Conservation (phyloP, 2,797 vertebrate genomes). For the Squalus acanthias region DNA sequence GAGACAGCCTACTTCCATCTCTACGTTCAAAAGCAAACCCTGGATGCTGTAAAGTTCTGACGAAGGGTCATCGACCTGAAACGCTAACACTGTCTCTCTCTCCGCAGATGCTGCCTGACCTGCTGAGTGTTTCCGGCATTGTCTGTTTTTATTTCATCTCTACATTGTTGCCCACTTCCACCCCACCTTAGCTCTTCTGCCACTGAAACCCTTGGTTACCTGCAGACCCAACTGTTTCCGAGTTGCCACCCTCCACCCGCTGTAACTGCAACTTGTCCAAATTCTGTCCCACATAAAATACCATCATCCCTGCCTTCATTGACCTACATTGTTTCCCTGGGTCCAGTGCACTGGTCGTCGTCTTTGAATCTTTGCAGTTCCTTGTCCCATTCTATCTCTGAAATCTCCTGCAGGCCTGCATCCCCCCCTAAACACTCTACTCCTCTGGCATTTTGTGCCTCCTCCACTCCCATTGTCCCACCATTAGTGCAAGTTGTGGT, state of each 20-base stretch:
- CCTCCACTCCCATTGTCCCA: neutral
- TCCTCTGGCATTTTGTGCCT: neutral
- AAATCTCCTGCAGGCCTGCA: neutral
- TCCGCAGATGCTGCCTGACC: neutral
- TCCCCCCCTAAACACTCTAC: neutral
- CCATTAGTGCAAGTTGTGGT: neutral
- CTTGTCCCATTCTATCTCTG: neutral
- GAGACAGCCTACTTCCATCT: neutral
- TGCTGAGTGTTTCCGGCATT: neutral
- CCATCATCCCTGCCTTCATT: neutral
- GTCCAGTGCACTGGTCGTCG: neutral
- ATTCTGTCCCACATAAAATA: neutral
- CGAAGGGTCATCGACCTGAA: neutral
- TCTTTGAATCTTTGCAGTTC: neutral
- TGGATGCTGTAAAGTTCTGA: neutral
- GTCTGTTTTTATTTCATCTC: neutral
- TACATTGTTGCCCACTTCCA: neutral
- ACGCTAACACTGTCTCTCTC: neutral
- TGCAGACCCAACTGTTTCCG: neutral
- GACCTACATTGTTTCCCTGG: no score
- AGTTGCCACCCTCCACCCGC: neutral
- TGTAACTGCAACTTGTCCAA: neutral
- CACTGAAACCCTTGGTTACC: neutral
- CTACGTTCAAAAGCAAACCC: neutral
- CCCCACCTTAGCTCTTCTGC: neutral